Evolutionary conservation across 2,888 invertebrate genomes (phyloP), one percentile per base, ranked within the genome.

Genomic region (Ennomos erosarius): DNA sequence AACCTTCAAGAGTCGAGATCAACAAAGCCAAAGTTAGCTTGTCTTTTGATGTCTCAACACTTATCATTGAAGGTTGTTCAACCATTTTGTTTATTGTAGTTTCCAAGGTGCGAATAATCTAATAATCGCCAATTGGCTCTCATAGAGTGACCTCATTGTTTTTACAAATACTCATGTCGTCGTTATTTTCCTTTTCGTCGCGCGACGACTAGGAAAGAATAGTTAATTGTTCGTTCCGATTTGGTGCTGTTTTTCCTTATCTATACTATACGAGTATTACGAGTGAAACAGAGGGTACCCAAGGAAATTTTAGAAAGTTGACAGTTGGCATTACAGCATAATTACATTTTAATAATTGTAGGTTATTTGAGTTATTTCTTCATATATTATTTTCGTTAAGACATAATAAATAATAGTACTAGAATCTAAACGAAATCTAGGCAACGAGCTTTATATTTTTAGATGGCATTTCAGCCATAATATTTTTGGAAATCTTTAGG

Each of bases 101-200:
- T 67, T 49, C 55, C 56, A 65, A 70, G 70, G 68, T 53, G 65
- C 64, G 69, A 70, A 71, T 71, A 72, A 70, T 69, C 70, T 65
- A 67, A 66, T 73, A 69, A 72, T 70, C 49, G 52, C 57, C 70
- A 68, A 75, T 70, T 75, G 69, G 53, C 47, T 59, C 55, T 64
- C 46, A 55, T 55, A 62, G 55, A 66, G 61, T 68, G 71, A 72
- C 68, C 69, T 72, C 69, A 67, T 71, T 75, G 68, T 70, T 69
- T 69, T 67, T 62, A 66, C 40, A 59, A 65, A 55, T 63, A 55
- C 37, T 47, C 16, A 42, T 51, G 59, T 40, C 64, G 46, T 58
- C 56, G 13, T 63, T 65, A 5, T 6, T 26, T 26, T 26, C 26
- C 26, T 26, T 62, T 64, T 59, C 58, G 39, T 44, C 55, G 62